Evolutionary conservation across 2,113 vertebrate species (phyloP).

Genomic region (Notiomystis cincta): DNA sequence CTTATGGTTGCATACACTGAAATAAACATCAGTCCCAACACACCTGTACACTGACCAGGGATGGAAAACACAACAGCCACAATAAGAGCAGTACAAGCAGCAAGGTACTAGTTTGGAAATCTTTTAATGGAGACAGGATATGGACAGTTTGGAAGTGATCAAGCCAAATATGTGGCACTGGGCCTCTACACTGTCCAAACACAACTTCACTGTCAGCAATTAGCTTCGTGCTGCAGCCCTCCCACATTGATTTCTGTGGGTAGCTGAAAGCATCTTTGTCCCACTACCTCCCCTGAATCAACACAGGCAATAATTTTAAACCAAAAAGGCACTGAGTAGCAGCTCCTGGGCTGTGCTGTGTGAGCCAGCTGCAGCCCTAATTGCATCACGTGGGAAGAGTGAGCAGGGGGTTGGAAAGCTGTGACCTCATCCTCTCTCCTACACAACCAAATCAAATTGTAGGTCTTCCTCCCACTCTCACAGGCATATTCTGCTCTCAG

Average conservation of each 20-base stretch:
- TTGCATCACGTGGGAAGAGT: not conserved
- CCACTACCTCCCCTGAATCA: not conserved
- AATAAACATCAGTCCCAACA: not conserved
- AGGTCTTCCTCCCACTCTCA: constrained; percentile 17
- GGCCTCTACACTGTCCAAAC: not conserved
- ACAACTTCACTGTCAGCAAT: not conserved
- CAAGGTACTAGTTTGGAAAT: not conserved
- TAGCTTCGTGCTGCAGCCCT: not conserved
- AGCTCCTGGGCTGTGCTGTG: not conserved
- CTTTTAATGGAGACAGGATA: not conserved
- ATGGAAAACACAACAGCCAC: not conserved
- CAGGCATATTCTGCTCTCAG: constrained; percentile 7
- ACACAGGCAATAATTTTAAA: constrained; percentile 23
- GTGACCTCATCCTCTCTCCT: constrained; percentile 47
- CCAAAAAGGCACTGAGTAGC: not conserved
- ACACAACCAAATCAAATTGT: constrained; percentile 21
- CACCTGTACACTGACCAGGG: not conserved
- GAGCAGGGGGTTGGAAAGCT: constrained; percentile 17
- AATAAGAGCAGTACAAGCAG: not conserved
- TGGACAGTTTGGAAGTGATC: not conserved
- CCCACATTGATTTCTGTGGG: not conserved
- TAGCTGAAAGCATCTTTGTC: constrained; percentile 3
- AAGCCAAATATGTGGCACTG: not conserved
- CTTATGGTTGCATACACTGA: not conserved
- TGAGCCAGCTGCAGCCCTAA: constrained; percentile 26